Base-by-base conservation (phyloP, 2,888 invertebrate species). In the Beris morrisii region DNA sequence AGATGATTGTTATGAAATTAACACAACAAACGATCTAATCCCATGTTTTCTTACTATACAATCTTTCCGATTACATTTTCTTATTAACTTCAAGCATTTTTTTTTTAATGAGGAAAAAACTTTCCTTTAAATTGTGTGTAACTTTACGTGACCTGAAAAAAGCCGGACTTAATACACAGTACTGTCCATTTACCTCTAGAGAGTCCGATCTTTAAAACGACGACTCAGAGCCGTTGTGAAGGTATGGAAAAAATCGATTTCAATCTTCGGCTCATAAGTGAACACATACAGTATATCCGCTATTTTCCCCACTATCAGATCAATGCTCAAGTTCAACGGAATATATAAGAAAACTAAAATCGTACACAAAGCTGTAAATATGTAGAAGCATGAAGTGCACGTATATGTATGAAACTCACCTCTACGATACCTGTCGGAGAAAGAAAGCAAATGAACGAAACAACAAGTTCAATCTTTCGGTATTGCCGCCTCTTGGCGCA, bases 101-200 rank as follows among this genome's bases (percentile, higher is more conserved):
- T 30, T 58, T 43, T 30, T 46, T 12, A 50, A 50, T 38, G 38
- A 38, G 38, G 9, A 38, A 22, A 32, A 56, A 56, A 65, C 65
- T 65, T 65, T 65, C 65, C 44, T 65, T 43, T 22, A 56, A 65
- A 57, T 46, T 46, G 53, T 54, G n/a, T 15, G 31, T 52, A 38
- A 56, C 56, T 38, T 48, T 54, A 65, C 44, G 45, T 65, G 65
- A 65, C 65, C 65, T 48, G 38, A 48, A 56, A 56, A 22, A 30
- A 48, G 43, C 65, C 65, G 65, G 65, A 65, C 55, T 55, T 55
- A 32, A 56, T 32, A 56, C 38, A 5, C 38, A 38, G 38, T 55
- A 48, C 13, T 12, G n/a, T 6, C 48, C 7, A 12, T 6, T 13
- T 48, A 48, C 15, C 5, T 15, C 48, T 13, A 13, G 13, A 52